phyloP scores from a whole-genome alignment of 2,888 invertebrate species.

The Macaria notata region DNA sequence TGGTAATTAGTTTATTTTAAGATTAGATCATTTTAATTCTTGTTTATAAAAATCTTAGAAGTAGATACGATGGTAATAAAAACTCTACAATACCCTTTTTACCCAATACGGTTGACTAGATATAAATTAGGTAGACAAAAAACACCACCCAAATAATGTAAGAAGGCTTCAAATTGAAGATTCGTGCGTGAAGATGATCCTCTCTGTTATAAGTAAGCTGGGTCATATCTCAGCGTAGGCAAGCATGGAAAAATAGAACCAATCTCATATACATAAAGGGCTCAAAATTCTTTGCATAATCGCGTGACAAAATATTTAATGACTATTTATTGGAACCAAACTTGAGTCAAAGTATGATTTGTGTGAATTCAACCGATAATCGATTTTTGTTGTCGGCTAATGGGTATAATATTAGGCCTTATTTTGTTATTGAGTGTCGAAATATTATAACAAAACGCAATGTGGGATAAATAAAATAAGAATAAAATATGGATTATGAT shows the following conservation, averaged over 20 bases:
- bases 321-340: slow-evolving; percentile 51
- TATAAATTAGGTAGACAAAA: slow-evolving; percentile 3
- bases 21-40: too few species aligned
- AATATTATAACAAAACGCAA: slow-evolving; percentile 1
- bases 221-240: slow-evolving; percentile 41
- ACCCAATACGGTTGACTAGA: slow-evolving; percentile 2
- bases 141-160: slow-evolving; percentile 9
- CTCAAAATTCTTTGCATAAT: slow-evolving; percentile 48
- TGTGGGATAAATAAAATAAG: too few species aligned
- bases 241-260: slow-evolving; percentile 52
- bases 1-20: too few species aligned
- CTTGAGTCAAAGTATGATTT: slow-evolving; percentile 27
- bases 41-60: too few species aligned
- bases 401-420: slow-evolving; percentile 16
- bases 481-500: too few species aligned
- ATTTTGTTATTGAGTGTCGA: slow-evolving; percentile 6
- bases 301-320: slow-evolving; percentile 64
- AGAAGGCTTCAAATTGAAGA: slow-evolving; percentile 10
- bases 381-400: slow-evolving; percentile 32
- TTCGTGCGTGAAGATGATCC: slow-evolving; percentile 22
- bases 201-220: slow-evolving; percentile 21
- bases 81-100: background rate
- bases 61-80: background rate
- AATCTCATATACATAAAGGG: slow-evolving; percentile 49
- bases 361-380: slow-evolving; percentile 39